A percentile compares a stretch with the other conserved stretches of the same genome.
These are phyloP conservation scores for Drosophila fuyamai DNA, from an alignment of 1,140 invertebrate genomes.

Conservation along the genomic window DNA sequence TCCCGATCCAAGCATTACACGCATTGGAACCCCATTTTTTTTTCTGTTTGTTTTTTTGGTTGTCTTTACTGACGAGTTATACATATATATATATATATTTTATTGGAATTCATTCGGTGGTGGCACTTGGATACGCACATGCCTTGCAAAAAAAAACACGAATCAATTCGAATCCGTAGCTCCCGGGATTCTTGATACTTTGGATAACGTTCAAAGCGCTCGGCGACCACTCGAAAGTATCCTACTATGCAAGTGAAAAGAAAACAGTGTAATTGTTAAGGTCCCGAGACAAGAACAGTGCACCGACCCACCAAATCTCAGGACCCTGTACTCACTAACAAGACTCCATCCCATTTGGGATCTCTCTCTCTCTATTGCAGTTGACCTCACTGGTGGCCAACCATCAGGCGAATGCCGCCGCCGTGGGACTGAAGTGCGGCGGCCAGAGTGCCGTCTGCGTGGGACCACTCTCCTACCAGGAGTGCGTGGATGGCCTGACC, in stretches of 20 bases:
- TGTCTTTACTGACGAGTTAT: constrained; percentile 64
- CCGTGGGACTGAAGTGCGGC: constrained; percentile 59
- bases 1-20: background rate
- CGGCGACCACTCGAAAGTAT: constrained; percentile 69
- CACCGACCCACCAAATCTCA: constrained; percentile 19
- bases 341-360: background rate
- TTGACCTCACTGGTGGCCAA: constrained; percentile 50
- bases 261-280: constrained; percentile 52
- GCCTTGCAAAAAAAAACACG: constrained; percentile 35
- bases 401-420: constrained; percentile 41
- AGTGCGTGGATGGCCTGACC: constrained; percentile 49
- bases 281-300: constrained; percentile 46
- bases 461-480: constrained; percentile 61
- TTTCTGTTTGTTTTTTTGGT: constrained; percentile 27
- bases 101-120: constrained; percentile 60
- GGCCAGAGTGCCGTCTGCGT: constrained; percentile 69
- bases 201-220: constrained; percentile 74
- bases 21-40: background rate
- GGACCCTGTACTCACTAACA: constrained; percentile 32
- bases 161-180: constrained; percentile 46
- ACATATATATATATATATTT: constrained; percentile 23
- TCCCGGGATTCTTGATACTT: constrained; percentile 73
- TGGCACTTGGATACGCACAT: constrained; percentile 66
- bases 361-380: constrained; percentile 27
- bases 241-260: constrained; percentile 74